Percentiles rank a stretch among this genome's conserved stretches.
Evolutionary conservation across 2,113 vertebrate genomes (phyloP).

Genomic region (Zosterops borbonicus): DNA sequence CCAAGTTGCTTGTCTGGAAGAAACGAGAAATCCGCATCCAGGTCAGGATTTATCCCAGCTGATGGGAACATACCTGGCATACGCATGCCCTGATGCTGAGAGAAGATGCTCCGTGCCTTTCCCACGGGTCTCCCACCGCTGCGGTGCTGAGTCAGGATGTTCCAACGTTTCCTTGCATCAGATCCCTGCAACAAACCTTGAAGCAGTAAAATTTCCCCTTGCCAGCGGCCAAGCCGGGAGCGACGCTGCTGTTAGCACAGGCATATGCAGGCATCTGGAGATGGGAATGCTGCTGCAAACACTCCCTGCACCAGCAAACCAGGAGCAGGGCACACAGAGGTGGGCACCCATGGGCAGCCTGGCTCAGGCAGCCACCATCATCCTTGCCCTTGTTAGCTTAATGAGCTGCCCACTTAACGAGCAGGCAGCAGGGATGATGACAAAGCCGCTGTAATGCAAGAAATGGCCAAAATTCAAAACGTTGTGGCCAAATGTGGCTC

Average conservation of each 20-base stretch:
- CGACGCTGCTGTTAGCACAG: neutral
- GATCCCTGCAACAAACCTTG: neutral
- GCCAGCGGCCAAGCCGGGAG: neutral
- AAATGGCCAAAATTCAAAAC: neutral
- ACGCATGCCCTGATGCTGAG: neutral
- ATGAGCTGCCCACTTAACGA: slow-evolving; percentile 5
- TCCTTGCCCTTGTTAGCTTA: neutral
- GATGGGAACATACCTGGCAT: slow-evolving; percentile 25
- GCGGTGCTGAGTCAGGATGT: neutral
- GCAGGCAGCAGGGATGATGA: neutral
- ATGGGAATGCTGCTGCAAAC: neutral
- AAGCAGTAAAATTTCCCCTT: neutral
- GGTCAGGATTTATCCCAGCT: neutral
- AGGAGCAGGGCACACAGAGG: accelerated
- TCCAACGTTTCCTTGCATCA: neutral
- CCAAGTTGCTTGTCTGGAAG: neutral
- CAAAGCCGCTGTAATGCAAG: neutral
- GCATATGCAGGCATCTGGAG: neutral
- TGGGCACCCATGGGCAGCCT: neutral
- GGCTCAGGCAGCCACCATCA: neutral
- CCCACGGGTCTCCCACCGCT: neutral
- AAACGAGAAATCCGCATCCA: accelerated
- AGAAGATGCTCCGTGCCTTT: neutral
- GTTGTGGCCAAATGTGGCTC: neutral
- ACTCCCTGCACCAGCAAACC: neutral